Conservation (phyloP, 2,113 vertebrate genomes). For the Salvelinus alpinus region DNA sequence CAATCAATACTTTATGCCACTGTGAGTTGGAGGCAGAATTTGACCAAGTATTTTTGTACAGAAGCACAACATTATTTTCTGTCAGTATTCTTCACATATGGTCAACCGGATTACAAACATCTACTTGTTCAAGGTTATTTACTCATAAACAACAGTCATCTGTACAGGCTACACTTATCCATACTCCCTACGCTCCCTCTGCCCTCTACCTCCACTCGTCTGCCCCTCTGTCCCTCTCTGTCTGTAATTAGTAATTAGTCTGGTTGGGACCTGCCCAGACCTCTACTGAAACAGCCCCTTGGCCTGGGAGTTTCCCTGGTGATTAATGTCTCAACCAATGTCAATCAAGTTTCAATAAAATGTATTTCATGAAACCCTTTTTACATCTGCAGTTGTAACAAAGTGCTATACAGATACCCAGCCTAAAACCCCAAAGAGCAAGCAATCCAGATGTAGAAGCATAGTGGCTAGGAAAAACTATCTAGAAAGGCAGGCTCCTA, state of each 20-base stretch:
- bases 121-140: not conserved
- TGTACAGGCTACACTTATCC: not conserved
- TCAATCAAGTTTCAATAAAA: too few species aligned
- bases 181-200: constrained; percentile 22
- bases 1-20: too few species aligned
- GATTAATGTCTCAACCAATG: constrained; percentile 9
- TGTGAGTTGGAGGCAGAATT: too few species aligned
- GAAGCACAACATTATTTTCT: not conserved
- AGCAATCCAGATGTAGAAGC: too few species aligned
- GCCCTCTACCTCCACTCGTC: constrained; percentile 36
- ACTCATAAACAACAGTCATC: not conserved
- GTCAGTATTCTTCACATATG: not conserved
- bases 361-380: too few species aligned
- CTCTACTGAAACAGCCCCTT: constrained; percentile 45
- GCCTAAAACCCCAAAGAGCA: too few species aligned
- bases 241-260: constrained; percentile 48
- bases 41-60: too few species aligned
- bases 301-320: constrained; percentile 69
- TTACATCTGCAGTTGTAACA: too few species aligned
- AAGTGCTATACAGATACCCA: too few species aligned
- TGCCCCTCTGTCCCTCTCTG: constrained; percentile 38
- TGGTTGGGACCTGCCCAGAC: constrained; percentile 63
- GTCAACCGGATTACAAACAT: not conserved
- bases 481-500: too few species aligned
- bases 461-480: too few species aligned